Base-by-base conservation (phyloP, 2,888 invertebrate genomes). In the Dryobotodes eremita region DNA sequence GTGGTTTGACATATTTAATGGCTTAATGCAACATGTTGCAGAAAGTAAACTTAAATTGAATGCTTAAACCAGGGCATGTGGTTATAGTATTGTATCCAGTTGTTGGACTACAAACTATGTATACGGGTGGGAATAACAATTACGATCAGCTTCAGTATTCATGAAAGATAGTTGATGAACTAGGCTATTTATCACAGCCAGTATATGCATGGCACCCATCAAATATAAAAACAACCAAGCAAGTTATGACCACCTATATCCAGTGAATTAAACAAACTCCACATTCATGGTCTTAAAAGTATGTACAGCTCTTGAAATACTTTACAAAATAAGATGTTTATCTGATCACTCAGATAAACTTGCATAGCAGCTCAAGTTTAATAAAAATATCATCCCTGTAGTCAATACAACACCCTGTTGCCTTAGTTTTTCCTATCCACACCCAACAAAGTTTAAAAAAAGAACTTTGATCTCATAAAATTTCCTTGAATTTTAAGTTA, bases 401-500 rank as follows among this genome's bases (percentile, higher is more conserved):
- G 36, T 17, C 15, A 69, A 57, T 1, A 69, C 6, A 69, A 23
- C 57, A 66, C 10, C 6, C 15, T 20, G 20, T 42, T 64, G 20
- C 3, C 13, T 13, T 42, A 42, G 1, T 42, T 13, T 42, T 74
- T 36, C n/a, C 31, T 57, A 4, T 31, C 3, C 6, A 5, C 20
- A 36, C 0, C 5, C 48, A 76, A 59, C 20, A 26, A 48, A 15
- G 26, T 26, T 7, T 8, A 31, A 26, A n/a, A 23, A 31, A 17
- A 13, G 3, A 42, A 61, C 11, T 0, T 15, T 57, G 6, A 42
- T 23, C 11, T n/a, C 36, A 50, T 11, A 69, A 26, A n/a, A 26
- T 42, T 77, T 62, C 42, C 13, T 61, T 46, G 42, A 77, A 53
- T 65, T 77, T 64, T 26, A 48, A 62, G 10, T n/a, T 26, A 65